Conservation (phyloP, 2,888 invertebrate species). For the Phengaris arion region DNA sequence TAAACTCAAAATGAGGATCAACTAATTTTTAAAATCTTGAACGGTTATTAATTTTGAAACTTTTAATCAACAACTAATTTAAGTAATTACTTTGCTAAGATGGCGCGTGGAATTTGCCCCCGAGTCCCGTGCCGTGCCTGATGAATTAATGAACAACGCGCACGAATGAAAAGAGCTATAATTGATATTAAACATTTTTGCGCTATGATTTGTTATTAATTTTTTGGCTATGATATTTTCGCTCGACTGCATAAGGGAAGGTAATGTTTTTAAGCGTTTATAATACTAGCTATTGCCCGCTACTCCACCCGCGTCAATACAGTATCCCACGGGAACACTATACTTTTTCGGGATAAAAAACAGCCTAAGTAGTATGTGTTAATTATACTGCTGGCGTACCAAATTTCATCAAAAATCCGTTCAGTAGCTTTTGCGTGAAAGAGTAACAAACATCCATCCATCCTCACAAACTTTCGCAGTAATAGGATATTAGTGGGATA, state of each 20-base stretch:
- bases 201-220: neutral
- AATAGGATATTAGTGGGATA: too few species aligned
- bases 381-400: too few species aligned
- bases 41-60: slow-evolving; percentile 23
- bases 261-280: neutral
- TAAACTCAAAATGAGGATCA: neutral
- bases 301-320: too few species aligned
- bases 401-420: too few species aligned
- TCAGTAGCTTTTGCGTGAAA: too few species aligned
- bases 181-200: slow-evolving; percentile 14
- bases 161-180: neutral
- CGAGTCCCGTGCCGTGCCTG: neutral
- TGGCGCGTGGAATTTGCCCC: neutral
- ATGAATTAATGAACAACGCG: neutral
- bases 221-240: neutral
- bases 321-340: too few species aligned
- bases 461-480: too few species aligned
- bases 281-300: too few species aligned
- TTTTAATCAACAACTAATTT: slow-evolving; percentile 25
- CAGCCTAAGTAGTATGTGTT: too few species aligned
- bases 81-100: slow-evolving; percentile 13
- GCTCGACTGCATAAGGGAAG: too few species aligned
- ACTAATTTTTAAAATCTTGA: slow-evolving; percentile 9
- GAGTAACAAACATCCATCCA: too few species aligned
- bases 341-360: too few species aligned